phyloP scores from a whole-genome alignment of 2,797 vertebrate species.

The Phyllotis vaccarum region DNA sequence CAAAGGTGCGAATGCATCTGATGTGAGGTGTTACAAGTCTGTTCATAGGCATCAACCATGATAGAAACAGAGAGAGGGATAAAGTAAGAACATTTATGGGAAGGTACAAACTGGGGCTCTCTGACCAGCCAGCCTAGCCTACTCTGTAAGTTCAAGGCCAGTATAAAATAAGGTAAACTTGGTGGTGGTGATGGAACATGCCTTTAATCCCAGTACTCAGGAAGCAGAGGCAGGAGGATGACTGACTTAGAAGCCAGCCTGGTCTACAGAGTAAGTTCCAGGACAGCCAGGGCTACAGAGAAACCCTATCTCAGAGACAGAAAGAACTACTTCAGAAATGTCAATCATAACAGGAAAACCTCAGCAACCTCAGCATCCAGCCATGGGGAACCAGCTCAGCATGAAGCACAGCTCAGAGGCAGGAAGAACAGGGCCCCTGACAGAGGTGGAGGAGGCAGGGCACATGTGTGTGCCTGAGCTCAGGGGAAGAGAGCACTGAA shows the following conservation, averaged over 20 bases:
- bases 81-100: too few relatives aligned
- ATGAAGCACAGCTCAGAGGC: not conserved
- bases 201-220: not conserved
- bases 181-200: not conserved
- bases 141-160: not conserved
- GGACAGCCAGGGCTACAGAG: not conserved
- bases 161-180: too few relatives aligned
- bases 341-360: not conserved
- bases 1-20: not conserved
- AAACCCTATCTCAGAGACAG: not conserved
- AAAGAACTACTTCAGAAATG: not conserved
- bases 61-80: not conserved
- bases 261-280: not conserved
- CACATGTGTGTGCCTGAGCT: accelerated
- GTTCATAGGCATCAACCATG: not conserved
- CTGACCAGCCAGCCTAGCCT: not conserved
- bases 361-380: not conserved
- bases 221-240: not conserved
- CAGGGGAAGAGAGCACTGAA: accelerated
- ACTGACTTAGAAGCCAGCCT: not conserved
- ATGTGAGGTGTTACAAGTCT: too few relatives aligned
- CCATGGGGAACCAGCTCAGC: not conserved
- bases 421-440: not conserved
- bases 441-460: accelerated
- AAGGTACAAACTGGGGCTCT: not conserved